Base-by-base conservation (phyloP, 35 echinoderm and acorn worm genomes). In the Lytechinus pictus region DNA sequence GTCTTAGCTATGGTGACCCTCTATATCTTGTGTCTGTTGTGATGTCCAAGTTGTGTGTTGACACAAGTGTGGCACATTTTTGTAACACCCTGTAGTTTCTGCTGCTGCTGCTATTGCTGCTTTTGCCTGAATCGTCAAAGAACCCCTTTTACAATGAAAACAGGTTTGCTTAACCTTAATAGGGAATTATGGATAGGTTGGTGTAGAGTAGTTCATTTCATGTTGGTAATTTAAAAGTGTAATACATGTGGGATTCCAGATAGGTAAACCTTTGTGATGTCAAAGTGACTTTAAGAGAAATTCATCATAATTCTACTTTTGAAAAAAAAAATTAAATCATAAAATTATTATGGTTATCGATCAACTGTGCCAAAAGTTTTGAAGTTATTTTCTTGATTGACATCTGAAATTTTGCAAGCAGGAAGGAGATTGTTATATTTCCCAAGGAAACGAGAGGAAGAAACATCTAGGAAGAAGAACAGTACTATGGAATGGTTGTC, bases 51-150 rank as follows among this genome's bases (percentile, higher is more conserved):
- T 79, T 16, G 66, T 79, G 66, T 79, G 66, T 79, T 79, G 66
- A n/a, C 66, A 79, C 66, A 79, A 79, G 66, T 79, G 19, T 79
- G 66, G 66, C 66, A 79, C 66, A 19, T 79, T 79, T 79, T 79
- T 16, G 19, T 7, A 79, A 79, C 66, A 24, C 19, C 66, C 66
- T 79, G 66, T 79, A 79, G 66, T 79, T n/a, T 79, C 61, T 71
- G 13, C 16, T n/a, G 16, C 57, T 10, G 57, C 66, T 79, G 66
- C 66, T 79, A 79, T 24, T 79, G 16, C 16, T 79, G 66, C 66
- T 79, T 79, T 7, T 79, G 66, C 66, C n/a, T 19, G 13, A 24
- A 79, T 7, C 5, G n/a, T 79, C 4, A 79, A 79, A 79, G 66
- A 24, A 79, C 66, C 61, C 66, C n/a, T 58, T 24, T 79, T 79